Evolutionary conservation across 2,888 invertebrate genomes (phyloP).

Genomic region (Oscheius onirici): DNA sequence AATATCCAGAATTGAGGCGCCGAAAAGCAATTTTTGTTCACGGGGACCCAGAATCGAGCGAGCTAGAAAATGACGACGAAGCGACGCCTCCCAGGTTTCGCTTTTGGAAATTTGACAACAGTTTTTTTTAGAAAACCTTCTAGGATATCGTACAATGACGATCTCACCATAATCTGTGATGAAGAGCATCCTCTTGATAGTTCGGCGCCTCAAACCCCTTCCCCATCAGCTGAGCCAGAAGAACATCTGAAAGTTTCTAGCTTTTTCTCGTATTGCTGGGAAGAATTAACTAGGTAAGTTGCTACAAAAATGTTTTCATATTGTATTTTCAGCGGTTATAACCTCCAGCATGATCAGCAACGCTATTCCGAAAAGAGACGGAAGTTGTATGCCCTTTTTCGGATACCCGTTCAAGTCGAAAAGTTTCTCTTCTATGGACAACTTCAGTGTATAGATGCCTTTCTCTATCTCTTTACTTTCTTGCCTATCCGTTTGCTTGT

Average conservation of each 20-base stretch:
- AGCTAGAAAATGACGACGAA: slow-evolving; percentile 21
- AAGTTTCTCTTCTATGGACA: slow-evolving; percentile 91
- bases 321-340: slow-evolving; percentile 79
- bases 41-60: slow-evolving; percentile 19
- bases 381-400: slow-evolving; percentile 91
- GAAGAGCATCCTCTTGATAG: not conserved
- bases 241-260: not conserved
- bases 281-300: slow-evolving; percentile 62
- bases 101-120: no score
- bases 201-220: not conserved
- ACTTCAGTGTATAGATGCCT: slow-evolving; percentile 92
- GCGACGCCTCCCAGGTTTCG: no score
- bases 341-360: slow-evolving; percentile 92
- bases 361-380: slow-evolving; percentile 91
- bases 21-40: slow-evolving; percentile 1
- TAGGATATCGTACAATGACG: slow-evolving; percentile 11
- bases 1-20: not conserved
- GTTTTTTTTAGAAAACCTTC: slow-evolving; percentile 20
- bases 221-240: not conserved
- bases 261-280: slow-evolving; percentile 62
- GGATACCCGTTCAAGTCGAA: slow-evolving; percentile 84
- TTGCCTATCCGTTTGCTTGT: slow-evolving; percentile 89
- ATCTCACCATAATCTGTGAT: slow-evolving; percentile 29
- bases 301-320: not conserved
- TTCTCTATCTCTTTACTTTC: slow-evolving; percentile 96